phyloP scores from a whole-genome alignment of 2,113 vertebrate genomes.

The Prinia subflava region DNA sequence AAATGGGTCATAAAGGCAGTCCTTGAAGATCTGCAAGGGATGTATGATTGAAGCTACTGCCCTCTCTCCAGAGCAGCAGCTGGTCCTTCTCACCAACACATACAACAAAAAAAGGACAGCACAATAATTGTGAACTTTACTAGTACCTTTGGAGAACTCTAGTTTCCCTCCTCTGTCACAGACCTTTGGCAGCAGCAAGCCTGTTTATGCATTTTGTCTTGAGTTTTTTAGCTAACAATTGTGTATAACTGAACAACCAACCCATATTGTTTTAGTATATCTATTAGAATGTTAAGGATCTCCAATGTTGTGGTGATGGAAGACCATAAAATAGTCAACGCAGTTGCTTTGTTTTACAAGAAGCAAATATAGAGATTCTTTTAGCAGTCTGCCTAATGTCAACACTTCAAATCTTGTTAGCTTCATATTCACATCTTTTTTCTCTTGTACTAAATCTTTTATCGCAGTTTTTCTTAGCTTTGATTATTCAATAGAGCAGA shows the following conservation, averaged over 20 bases:
- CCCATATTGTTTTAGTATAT: neutral
- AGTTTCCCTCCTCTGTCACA: neutral
- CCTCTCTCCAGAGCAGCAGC: neutral
- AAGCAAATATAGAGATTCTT: neutral
- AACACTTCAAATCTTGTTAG: neutral
- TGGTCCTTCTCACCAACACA: neutral
- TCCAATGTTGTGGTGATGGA: neutral
- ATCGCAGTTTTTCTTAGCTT: neutral
- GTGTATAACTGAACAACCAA: neutral
- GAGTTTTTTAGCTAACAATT: neutral
- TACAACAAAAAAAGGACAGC: neutral
- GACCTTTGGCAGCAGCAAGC: neutral
- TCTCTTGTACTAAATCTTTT: neutral
- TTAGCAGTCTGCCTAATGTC: neutral
- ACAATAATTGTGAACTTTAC: neutral
- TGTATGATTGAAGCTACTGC: neutral
- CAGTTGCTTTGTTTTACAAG: neutral
- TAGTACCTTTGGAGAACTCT: neutral
- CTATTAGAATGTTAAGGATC: neutral
- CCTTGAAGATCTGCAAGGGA: neutral
- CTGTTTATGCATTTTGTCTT: neutral
- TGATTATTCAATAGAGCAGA: slow-evolving; percentile 9
- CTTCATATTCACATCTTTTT: neutral
- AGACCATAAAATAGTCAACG: neutral
- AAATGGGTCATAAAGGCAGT: neutral